Evolutionary conservation across 2,797 vertebrate genomes (phyloP).

Genomic region (Podarcis siculus): DNA sequence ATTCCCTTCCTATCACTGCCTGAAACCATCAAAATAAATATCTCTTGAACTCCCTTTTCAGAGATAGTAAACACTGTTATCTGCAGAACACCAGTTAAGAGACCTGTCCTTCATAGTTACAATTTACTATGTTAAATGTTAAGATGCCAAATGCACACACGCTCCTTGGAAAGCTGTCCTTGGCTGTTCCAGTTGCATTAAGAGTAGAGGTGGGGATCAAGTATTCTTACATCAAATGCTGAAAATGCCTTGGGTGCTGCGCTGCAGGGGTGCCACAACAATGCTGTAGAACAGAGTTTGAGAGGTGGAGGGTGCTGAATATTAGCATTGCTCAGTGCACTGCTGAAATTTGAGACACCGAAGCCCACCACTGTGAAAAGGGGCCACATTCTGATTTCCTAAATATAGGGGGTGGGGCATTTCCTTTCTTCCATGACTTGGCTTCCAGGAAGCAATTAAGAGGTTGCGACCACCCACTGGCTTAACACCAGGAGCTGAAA

Average conservation of each 20-base stretch:
- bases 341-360: too few relatives aligned
- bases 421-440: background rate
- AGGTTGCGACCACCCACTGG: too few relatives aligned
- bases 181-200: background rate
- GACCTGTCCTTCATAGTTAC: background rate
- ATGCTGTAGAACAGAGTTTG: too few relatives aligned
- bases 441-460: background rate
- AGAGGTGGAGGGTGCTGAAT: too few relatives aligned
- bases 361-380: too few relatives aligned
- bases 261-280: too few relatives aligned
- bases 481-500: too few relatives aligned
- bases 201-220: background rate
- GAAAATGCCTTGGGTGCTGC: too few relatives aligned
- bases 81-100: background rate
- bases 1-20: background rate
- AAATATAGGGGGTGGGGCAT: background rate
- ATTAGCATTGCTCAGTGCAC: too few relatives aligned
- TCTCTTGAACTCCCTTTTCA: background rate
- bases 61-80: slow-evolving; percentile 4
- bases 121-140: background rate
- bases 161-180: background rate
- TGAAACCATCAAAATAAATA: accelerated
- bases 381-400: background rate
- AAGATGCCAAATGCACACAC: background rate
- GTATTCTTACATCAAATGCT: too few relatives aligned